Evolutionary conservation across 2,888 invertebrate species (phyloP), one percentile per base, ranked within the genome.

Genomic region (Drosophila leonis): DNA sequence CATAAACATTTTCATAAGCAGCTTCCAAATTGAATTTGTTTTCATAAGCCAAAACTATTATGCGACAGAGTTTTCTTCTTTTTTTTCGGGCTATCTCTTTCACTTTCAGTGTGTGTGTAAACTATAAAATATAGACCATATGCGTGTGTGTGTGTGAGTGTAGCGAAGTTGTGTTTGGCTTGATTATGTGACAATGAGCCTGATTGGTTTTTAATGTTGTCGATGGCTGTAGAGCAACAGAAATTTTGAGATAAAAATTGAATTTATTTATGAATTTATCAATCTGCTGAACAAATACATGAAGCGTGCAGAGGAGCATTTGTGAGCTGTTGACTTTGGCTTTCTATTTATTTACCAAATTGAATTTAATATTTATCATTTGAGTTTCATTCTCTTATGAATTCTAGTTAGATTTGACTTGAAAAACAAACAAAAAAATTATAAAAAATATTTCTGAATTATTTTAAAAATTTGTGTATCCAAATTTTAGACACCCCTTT

Each of bases 41-140:
- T 86, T 86, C 83, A 86, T 86, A 85, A 88, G 84, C 87, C 88
- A 88, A 88, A 85, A 85, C 84, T 85, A 88, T 88, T 85, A 88
- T 85, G 68, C 69, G 81, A 63, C 37, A 63, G 83, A 80, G 80
- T 72, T 24, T 27, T 13, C 13, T 12, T 5, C 31, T 75, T 52
- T 20, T 4, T 51, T 27, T 31, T 49, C 13, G 13, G 8, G 13
- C 42, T 33, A n/a, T 56, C 31, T 33, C 27, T 46, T n/a, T 13
- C 37, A 46, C 24, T 15, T 12, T 29, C 10, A 4, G n/a, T 44
- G 46, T 55, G 41, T 24, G 48, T 48, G 48, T 2, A 31, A 12
- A 15, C 35, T 31, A 62, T 48, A 37, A 57, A 73, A 63, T 68
- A 37, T 44, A 39, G 20, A 64, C 31, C 51, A 48, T 52, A 27